Percentiles rank a stretch among this genome's conserved stretches.
phyloP scores from a whole-genome alignment of 2,888 invertebrate genomes.

The Cephus spinipes region DNA sequence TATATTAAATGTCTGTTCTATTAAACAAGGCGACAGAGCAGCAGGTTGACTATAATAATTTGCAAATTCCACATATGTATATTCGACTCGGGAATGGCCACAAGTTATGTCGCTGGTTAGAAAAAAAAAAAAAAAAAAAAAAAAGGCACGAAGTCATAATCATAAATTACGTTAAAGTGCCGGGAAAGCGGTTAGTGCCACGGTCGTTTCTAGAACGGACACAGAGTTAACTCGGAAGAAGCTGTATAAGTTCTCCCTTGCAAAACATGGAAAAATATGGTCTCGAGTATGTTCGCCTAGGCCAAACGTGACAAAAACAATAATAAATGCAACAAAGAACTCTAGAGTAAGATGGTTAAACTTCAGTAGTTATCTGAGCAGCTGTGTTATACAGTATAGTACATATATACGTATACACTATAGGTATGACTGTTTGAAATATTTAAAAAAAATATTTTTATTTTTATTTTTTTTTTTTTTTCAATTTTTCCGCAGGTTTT shows the following conservation, averaged over 20 bases:
- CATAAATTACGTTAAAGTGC: constrained; percentile 60
- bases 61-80: neutral
- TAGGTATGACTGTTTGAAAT: neutral
- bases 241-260: constrained; percentile 37
- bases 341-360: neutral
- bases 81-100: neutral
- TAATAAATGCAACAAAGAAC: neutral
- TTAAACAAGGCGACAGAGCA: no score
- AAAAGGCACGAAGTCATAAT: constrained; percentile 45
- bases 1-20: no score
- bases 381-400: neutral
- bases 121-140: constrained; percentile 28
- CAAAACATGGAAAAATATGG: constrained; percentile 48
- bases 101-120: no score
- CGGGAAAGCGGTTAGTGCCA: constrained; percentile 51
- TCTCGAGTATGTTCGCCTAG: constrained; percentile 5
- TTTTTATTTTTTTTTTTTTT: neutral
- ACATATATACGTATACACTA: neutral
- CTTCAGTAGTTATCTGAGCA: neutral
- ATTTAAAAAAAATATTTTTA: neutral
- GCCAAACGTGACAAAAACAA: neutral
- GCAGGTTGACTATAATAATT: neutral
- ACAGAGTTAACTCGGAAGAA: constrained; percentile 35
- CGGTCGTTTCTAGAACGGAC: constrained; percentile 31
- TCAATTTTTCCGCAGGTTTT: constrained; percentile 72